Base-by-base conservation (phyloP, 35 echinoderm and acorn worm species). In the Heliocidaris erythrogramma region DNA sequence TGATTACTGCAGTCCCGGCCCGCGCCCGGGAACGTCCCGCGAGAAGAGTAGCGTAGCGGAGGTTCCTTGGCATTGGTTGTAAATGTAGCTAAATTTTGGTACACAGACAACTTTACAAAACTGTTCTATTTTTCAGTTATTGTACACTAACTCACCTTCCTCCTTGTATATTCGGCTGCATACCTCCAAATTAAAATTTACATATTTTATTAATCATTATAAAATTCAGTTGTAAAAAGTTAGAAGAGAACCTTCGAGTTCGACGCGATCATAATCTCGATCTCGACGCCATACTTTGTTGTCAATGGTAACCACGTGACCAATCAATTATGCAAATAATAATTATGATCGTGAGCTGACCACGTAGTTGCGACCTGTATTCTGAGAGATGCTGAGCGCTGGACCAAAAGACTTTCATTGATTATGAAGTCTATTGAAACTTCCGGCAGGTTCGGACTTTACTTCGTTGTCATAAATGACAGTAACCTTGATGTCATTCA, bases 241-340 rank as follows among this genome's bases (percentile, higher is more conserved):
- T 2, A 10, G 17, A 78, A 78, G 7, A 78, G 65, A 21, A n/a
- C 5, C 14, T 78, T 71, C 61, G 61, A n/a, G n/a, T 27, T 71
- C n/a, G n/a, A n/a, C n/a, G 61, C 24, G 7, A 3, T 78, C 65
- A 7, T 21, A 78, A n/a, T 78, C 65, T 42, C 35, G 35, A 42
- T 42, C 35, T 78, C 65, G 65, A 27, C 65, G 65, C 65, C 65
- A 78, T 78, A 78, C 65, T 89, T 31, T 32, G 87, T 89, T 89
- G 87, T 89, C 87, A 89, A 47, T 89, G 87, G 87, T 89, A 47
- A 89, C 87, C 47, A 89, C 47, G 87, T 89, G 87, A 89, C 87
- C 65, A 42, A 89, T 89, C 87, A 89, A 89, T 89, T 1, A 89
- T 89, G 87, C 87, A 47, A 89, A 89, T 89, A 42, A 69, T 16